Evolutionary conservation across 2,888 invertebrate genomes (phyloP), one percentile per base, ranked within the genome.

Genomic region (Synanthedon formicaeformis): DNA sequence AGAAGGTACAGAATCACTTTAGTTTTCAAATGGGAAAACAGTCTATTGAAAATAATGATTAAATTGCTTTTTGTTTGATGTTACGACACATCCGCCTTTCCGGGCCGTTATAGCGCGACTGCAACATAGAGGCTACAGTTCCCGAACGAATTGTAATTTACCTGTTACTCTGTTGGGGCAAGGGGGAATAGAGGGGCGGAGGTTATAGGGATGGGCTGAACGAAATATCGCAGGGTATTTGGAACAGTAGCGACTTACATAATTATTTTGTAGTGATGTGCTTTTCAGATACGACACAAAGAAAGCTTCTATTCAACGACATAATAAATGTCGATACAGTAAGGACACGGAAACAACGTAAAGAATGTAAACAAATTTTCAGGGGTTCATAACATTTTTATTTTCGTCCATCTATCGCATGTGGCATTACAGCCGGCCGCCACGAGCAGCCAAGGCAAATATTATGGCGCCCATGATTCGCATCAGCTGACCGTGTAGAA

Each of bases 161-260:
- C 83, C 84, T 84, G 85, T 83, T 83, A 82, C 81, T 71, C 73
- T 66, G 61, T 60, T 56, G 55, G 57, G 56, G 60, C 56, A 57
- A 60, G 64, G 68, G 65, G 57, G 54, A 50, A 41, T 14, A 8
- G 6, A 57, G 60, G 64, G 68, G 65, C 57, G 54, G 51, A 41
- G 49, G 49, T 18, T 23, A 16, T 49, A 49, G 51, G 66, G 61
- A 62, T 61, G 62, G 52, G 48, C 54, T 52, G 54, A n/a, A 52
- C 34, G 2, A 34, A 10, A 34, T 27, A 27, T 8, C 34, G 34
- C 2, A 34, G 34, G 34, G 2, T 34, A 10, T 34, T 10, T 34
- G 34, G 34, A 34, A 34, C 8, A 34, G 10, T 34, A 34, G 10
- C 34, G 5, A 34, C 34, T 34, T 34, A 34, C 34, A 34, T 8